Evolutionary conservation across 2,888 invertebrate species (phyloP).

Genomic region (Xiphydria camelus): DNA sequence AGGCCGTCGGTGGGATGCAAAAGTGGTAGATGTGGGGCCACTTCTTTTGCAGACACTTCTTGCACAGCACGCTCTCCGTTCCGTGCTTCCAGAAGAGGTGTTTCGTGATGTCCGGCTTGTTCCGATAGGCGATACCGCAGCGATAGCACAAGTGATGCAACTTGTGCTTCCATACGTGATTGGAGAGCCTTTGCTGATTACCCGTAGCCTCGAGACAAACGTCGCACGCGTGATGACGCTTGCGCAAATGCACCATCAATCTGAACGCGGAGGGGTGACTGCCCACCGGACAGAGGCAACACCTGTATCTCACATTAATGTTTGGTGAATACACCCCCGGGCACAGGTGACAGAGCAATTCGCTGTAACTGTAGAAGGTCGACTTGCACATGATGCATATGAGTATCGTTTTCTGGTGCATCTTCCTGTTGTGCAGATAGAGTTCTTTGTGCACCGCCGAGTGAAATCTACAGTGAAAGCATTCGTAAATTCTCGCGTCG

Average conservation of each 20-base stretch:
- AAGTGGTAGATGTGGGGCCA: slow-evolving; percentile 93
- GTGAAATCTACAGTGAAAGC: slow-evolving; percentile 82
- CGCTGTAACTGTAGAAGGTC: slow-evolving; percentile 86
- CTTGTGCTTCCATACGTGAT: slow-evolving; percentile 91
- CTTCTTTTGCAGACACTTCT: slow-evolving; percentile 83
- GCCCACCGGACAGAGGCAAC: slow-evolving; percentile 78
- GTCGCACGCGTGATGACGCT: slow-evolving; percentile 83
- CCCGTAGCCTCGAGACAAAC: slow-evolving; percentile 82
- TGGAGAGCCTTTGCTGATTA: slow-evolving; percentile 78
- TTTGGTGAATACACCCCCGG: slow-evolving; percentile 72
- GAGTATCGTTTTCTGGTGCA: slow-evolving; percentile 81
- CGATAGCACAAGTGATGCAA: slow-evolving; percentile 84
- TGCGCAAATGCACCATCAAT: slow-evolving; percentile 84
- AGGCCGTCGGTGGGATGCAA: slow-evolving; percentile 78
- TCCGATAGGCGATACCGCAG: slow-evolving; percentile 85
- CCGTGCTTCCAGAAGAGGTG: slow-evolving; percentile 93
- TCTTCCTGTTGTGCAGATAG: slow-evolving; percentile 82
- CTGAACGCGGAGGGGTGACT: slow-evolving; percentile 85
- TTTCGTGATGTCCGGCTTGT: slow-evolving; percentile 85
- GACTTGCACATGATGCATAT: slow-evolving; percentile 86
- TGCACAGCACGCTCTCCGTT: slow-evolving; percentile 83
- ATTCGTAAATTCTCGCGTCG: slow-evolving; percentile 76
- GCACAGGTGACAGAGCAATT: slow-evolving; percentile 83
- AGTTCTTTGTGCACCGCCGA: slow-evolving; percentile 81
- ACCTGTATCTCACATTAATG: slow-evolving; percentile 74